Evolutionary conservation across 2,113 vertebrate species (phyloP).

Genomic region (Labeo rohita): DNA sequence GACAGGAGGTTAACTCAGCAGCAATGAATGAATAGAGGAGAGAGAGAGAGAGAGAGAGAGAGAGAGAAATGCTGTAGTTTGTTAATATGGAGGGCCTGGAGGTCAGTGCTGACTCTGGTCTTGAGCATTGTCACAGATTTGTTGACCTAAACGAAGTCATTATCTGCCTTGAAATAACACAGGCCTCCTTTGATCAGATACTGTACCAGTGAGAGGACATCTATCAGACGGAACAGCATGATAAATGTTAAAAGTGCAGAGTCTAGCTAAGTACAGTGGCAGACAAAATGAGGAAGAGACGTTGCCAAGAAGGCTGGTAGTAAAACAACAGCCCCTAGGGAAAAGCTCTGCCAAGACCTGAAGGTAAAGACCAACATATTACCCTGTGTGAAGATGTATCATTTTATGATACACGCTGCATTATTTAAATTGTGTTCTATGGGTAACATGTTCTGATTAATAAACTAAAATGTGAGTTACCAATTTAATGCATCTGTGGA

Average conservation of each 20-base stretch:
- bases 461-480: background rate
- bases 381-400: background rate
- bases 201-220: slow-evolving; percentile 25
- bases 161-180: slow-evolving; percentile 29
- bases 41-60: background rate
- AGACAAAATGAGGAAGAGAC: background rate
- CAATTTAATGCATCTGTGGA: background rate
- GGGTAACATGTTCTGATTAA: background rate
- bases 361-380: background rate
- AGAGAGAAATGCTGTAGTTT: background rate
- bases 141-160: slow-evolving; percentile 30
- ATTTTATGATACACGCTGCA: background rate
- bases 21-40: slow-evolving; percentile 31
- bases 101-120: slow-evolving; percentile 25
- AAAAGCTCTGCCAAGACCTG: background rate
- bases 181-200: slow-evolving; percentile 42
- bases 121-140: slow-evolving; percentile 8
- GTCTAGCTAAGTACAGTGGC: background rate
- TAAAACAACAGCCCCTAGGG: slow-evolving; percentile 12
- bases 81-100: slow-evolving; percentile 26
- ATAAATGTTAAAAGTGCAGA: background rate
- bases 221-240: background rate
- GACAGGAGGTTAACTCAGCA: slow-evolving; percentile 54
- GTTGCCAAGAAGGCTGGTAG: background rate
- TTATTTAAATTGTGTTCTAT: background rate